Evolutionary conservation across 1,140 invertebrate species (phyloP).

Genomic region (Temnothorax longispinosus): DNA sequence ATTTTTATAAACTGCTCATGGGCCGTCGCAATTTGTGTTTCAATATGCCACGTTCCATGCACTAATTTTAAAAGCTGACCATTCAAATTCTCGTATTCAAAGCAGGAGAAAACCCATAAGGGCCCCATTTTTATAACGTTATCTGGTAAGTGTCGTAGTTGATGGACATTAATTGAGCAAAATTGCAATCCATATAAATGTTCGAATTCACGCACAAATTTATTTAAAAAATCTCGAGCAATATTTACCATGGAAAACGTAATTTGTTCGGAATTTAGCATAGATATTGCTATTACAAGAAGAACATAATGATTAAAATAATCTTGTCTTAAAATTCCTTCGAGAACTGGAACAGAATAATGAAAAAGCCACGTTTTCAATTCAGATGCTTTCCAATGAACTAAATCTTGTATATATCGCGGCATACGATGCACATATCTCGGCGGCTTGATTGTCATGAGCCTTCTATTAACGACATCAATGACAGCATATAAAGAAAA

Average conservation of each 20-base stretch:
- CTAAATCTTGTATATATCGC: constrained; percentile 3
- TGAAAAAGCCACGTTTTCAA: constrained; percentile 3
- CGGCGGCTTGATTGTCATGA: constrained; percentile 9
- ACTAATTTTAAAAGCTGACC: constrained; percentile 67
- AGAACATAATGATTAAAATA: constrained; percentile 21
- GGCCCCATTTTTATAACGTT: not conserved
- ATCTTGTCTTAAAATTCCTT: constrained; percentile 4
- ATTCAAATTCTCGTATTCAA: constrained; percentile 69
- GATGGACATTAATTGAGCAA: constrained; percentile 9
- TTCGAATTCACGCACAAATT: constrained; percentile 37
- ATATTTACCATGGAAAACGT: not conserved
- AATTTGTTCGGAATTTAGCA: constrained; percentile 21
- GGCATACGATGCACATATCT: constrained; percentile 29
- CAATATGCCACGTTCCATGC: constrained; percentile 67
- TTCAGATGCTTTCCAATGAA: constrained; percentile 22
- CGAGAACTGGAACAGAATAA: constrained; percentile 22
- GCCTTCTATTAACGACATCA: constrained; percentile 6
- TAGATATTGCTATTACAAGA: not conserved
- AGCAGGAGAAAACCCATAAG: constrained; percentile 29
- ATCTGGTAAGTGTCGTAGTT: constrained; percentile 13
- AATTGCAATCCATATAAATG: constrained; percentile 2
- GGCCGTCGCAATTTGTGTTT: constrained; percentile 65
- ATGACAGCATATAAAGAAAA: constrained; percentile 6
- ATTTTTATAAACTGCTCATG: constrained; percentile 67
- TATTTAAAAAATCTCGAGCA: constrained; percentile 1